These are phyloP conservation scores for Raphicerus campestris DNA, from an alignment of 2,113 vertebrate species.

Conservation along the genomic window DNA sequence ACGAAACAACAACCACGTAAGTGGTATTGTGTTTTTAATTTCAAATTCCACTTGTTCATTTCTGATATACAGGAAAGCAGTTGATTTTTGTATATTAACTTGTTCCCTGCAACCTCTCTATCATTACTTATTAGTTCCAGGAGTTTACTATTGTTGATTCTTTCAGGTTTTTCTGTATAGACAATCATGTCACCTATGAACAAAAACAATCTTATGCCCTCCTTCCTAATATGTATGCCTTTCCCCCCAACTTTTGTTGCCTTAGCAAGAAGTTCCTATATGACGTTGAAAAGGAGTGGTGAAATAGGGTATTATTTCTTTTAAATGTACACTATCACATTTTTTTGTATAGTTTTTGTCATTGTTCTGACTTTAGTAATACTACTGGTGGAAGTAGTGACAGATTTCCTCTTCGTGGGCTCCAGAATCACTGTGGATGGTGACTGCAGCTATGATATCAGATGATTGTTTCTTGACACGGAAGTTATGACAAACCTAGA, in stretches of 20 bases:
- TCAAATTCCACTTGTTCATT: neutral
- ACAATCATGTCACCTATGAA: neutral
- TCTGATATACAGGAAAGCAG: neutral
- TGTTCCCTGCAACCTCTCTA: neutral
- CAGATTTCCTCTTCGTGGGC: neutral
- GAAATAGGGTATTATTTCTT: neutral
- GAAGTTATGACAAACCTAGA: neutral
- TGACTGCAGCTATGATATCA: neutral
- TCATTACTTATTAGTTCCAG: neutral
- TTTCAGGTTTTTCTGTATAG: neutral
- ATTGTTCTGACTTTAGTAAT: neutral
- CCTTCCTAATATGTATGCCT: neutral
- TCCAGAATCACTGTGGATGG: neutral
- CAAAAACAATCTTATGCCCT: neutral
- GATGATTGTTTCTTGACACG: neutral
- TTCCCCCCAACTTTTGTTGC: neutral
- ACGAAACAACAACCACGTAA: neutral
- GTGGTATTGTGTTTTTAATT: neutral
- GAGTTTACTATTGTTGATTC: neutral
- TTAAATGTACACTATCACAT: neutral
- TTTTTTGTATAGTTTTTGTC: neutral
- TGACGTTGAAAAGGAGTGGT: neutral
- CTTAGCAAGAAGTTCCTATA: neutral
- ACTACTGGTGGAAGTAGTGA: neutral
- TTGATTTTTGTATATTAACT: neutral